Percentiles rank a stretch among this genome's conserved stretches.
phyloP scores from a whole-genome alignment of 2,888 invertebrate species.

The Stenodema calcarata region DNA sequence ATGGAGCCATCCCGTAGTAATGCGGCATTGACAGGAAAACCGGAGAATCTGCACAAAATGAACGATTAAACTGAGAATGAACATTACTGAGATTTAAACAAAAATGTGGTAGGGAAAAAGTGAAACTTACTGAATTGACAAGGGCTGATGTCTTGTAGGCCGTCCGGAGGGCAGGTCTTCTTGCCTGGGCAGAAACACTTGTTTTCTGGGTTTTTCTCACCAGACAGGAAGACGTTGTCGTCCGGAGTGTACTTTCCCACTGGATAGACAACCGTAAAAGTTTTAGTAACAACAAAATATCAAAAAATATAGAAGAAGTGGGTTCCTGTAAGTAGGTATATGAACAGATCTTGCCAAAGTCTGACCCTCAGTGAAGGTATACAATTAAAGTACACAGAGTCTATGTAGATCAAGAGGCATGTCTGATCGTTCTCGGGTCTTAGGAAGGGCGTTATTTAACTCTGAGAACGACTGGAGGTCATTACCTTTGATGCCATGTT shows the following conservation, averaged over 20 bases:
- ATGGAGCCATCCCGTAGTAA: conserved; percentile 79
- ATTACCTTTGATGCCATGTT: conserved; percentile 67
- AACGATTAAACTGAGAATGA: no score
- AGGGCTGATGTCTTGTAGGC: conserved; percentile 84
- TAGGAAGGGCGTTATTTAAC: no score
- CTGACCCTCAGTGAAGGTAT: no score
- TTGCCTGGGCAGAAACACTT: conserved; percentile 78
- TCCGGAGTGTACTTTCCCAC: conserved; percentile 70
- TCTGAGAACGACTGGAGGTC: not conserved
- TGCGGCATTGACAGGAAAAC: conserved; percentile 89
- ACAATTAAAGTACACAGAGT: no score
- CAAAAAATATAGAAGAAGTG: no score
- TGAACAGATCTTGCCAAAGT: no score
- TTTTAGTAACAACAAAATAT: no score
- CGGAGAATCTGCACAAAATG: conserved; percentile 80
- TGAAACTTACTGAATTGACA: conserved; percentile 79
- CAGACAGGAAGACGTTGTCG: conserved; percentile 69
- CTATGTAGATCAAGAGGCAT: no score
- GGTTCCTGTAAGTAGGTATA: no score
- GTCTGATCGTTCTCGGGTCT: no score
- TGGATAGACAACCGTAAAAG: not conserved
- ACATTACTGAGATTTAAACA: no score
- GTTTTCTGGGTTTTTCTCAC: conserved; percentile 72
- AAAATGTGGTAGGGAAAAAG: not conserved
- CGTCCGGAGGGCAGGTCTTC: conserved; percentile 72